Base-by-base conservation (phyloP, 2,888 invertebrate genomes). In the Pherbina coryleti region DNA sequence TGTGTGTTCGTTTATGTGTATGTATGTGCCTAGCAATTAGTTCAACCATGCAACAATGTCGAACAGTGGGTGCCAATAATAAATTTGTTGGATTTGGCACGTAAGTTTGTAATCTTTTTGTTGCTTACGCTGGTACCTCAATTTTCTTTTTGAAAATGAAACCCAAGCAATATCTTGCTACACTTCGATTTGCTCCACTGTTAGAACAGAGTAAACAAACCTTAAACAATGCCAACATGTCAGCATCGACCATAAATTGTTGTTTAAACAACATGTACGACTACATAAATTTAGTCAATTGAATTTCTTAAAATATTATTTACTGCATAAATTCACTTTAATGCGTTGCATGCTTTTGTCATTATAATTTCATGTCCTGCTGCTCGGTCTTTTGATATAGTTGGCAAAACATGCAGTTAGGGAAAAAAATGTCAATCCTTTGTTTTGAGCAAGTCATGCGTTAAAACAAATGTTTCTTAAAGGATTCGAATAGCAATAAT, bases 1-100 rank as follows among this genome's bases (percentile, higher is more conserved):
- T 60, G 57, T 60, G 19, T 60, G 57, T 22, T 28, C 28, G 34
- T 34, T 4, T 44, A 60, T 76, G 17, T 53, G 5, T 31, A 62
- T 62, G 25, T 74, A 7, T 74, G 64, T 79, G 82, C 82, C 85
- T 85, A 85, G 85, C 85, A 85, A 85, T 85, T 85, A 85, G 84
- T 81, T 83, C 85, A 85, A 85, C 85, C 84, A 85, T 85, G 85
- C 85, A 44, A 85, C 57, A 25, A 60, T 60, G 19, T 28, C 57
- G 11, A 25, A 60, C 57, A 25, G 57, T 60, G 57, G 57, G 57
- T 60, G 11, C n/a, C 11, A 25, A 60, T n/a, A 55, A 7, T 3
- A 55, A 19, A 55, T 19, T 55, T 55, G 17, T 55, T n/a, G 7
- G 5, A 19, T 22, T 55, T 55, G n/a, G 2, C 0, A 19, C 19